Evolutionary conservation across 2,888 invertebrate species (phyloP).

Genomic region (Tenthredo mesomela): DNA sequence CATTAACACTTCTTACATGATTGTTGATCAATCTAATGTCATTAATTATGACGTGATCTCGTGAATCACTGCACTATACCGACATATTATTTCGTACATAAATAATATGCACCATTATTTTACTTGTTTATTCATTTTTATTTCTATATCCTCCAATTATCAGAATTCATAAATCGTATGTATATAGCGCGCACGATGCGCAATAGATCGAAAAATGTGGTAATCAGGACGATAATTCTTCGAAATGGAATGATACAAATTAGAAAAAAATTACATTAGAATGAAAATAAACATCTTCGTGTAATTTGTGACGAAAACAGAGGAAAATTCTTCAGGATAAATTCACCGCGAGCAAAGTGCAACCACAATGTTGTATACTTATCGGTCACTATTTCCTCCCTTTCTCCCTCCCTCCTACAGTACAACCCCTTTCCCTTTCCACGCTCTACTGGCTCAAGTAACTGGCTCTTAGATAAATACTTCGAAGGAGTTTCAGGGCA

Average conservation of each 20-base stretch:
- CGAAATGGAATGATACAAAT: background rate
- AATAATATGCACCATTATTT: background rate
- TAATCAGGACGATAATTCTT: background rate
- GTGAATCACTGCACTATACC: background rate
- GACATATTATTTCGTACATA: background rate
- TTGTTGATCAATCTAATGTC: background rate
- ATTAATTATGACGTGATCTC: background rate
- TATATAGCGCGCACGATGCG: background rate
- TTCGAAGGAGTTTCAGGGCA: conserved; percentile 6
- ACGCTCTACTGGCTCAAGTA: background rate
- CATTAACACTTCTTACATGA: background rate
- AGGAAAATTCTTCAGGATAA: background rate
- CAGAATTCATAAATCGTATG: background rate
- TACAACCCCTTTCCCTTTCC: conserved; percentile 47
- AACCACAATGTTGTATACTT: background rate
- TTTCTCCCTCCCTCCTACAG: background rate
- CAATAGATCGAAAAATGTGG: background rate
- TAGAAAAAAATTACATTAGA: background rate
- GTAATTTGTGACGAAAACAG: background rate
- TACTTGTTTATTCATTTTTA: background rate
- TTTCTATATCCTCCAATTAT: background rate
- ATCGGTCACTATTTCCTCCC: background rate
- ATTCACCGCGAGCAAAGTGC: background rate
- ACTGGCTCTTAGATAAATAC: conserved; percentile 23
- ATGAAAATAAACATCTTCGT: background rate